Evolutionary conservation across 2,797 vertebrate species (phyloP).

Genomic region (Schizopygopsis pylzovi): DNA sequence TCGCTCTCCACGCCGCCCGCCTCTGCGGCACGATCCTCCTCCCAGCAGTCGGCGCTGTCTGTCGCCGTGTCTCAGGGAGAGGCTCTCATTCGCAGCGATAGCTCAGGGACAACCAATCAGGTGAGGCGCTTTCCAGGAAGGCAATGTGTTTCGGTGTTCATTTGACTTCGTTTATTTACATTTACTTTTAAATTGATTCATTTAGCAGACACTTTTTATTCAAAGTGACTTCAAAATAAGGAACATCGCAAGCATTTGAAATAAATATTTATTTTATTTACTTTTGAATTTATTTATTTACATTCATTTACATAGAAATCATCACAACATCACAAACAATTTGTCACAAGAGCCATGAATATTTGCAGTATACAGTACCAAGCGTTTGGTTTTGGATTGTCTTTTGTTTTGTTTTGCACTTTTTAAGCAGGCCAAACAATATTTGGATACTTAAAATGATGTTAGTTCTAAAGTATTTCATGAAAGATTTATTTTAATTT

Average conservation of each 20-base stretch:
- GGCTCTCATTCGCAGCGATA: constrained; percentile 80
- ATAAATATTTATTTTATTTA: not conserved
- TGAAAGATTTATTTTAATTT: not conserved
- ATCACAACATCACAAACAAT: not conserved
- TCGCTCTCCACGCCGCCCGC: constrained; percentile 82
- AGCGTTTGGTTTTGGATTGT: not conserved
- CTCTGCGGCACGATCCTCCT: constrained; percentile 76
- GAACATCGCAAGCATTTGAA: too few relatives aligned
- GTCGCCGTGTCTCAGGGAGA: constrained; percentile 84
- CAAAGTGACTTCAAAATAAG: not conserved
- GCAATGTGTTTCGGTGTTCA: not conserved
- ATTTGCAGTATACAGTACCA: not conserved
- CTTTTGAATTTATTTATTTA: too few relatives aligned
- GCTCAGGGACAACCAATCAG: constrained; percentile 84
- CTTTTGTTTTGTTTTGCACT: not conserved
- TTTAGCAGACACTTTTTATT: not conserved
- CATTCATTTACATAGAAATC: too few relatives aligned
- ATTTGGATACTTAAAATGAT: not conserved
- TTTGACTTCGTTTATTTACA: not conserved
- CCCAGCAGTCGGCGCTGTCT: constrained; percentile 80
- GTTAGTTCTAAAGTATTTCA: not conserved
- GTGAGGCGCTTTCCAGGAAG: constrained; percentile 56
- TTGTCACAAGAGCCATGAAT: not conserved
- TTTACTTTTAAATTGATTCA: too few relatives aligned
- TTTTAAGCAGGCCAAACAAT: not conserved